A percentile compares a stretch with the other conserved stretches of the same genome.
Conservation (phyloP, 2,797 vertebrate species). For the Tympanoctomys barrerae region DNA sequence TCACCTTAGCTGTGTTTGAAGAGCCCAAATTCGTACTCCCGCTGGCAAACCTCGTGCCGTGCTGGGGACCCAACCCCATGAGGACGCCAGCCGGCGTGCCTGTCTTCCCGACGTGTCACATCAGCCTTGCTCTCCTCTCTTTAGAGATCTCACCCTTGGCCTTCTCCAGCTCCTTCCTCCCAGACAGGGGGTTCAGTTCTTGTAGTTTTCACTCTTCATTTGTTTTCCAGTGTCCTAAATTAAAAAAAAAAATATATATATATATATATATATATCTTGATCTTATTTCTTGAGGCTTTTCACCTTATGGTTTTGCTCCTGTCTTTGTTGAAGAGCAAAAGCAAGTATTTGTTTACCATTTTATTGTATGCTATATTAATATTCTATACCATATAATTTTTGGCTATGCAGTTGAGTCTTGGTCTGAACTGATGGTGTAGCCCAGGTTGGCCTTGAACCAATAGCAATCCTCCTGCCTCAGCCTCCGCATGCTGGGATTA, state of each 20-base stretch:
- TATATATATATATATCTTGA: too few relatives aligned
- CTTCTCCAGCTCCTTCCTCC: not conserved
- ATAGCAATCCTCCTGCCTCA: not conserved
- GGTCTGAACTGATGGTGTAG: not conserved
- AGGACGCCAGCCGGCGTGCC: not conserved
- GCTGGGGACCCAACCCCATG: not conserved
- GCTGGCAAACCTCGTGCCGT: not conserved
- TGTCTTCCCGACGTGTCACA: not conserved
- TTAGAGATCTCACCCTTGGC: not conserved
- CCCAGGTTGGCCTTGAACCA: not conserved
- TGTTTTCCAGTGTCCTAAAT: not conserved
- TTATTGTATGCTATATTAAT: not conserved
- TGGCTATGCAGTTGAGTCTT: not conserved
- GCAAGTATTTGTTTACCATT: not conserved
- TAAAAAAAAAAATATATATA: not conserved
- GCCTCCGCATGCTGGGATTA: not conserved
- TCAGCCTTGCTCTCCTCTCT: not conserved
- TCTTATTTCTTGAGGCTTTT: not conserved
- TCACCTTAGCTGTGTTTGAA: not conserved
- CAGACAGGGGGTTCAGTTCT: not conserved
- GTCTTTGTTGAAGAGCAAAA: slow-evolving; percentile 21
- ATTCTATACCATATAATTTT: not conserved
- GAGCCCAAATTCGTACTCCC: not conserved
- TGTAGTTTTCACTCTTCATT: not conserved
- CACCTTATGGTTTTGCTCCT: not conserved